Base-by-base conservation (phyloP, 2,113 vertebrate species). In the Melanostigma gelatinosum region DNA sequence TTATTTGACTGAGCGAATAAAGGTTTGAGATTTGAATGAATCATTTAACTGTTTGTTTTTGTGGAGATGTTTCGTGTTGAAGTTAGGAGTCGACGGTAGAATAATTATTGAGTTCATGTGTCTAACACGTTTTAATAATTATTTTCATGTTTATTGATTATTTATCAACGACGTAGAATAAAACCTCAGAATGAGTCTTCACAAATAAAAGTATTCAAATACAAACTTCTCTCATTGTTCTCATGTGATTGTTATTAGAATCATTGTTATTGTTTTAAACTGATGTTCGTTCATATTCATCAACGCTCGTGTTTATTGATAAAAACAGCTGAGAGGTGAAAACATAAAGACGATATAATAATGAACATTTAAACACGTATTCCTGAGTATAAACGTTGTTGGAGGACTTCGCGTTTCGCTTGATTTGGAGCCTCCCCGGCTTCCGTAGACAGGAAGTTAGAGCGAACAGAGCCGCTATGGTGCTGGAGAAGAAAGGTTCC, bases 1-100 rank as follows among this genome's bases (percentile, higher is more conserved):
- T 95, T 94, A 94, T 94, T 94, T 92, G 67, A 86, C 78, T 80
- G 77, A 87, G 64, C 72, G 63, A 79, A 90, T 89, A 89, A 91
- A 93, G 72, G 77, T 87, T 86, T 65, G 68, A 75, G 76, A 79
- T 79, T 89, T 85, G 42, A 83, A 76, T 86, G 82, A 76, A 73
- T 75, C 40, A 65, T 44, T 29, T 48, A 38, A 50, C 55, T 62
- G 0, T 38, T 8, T 38, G 6, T 38, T 38, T 9, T 38, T 38
- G 38, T 38, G 38, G 8, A 9, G 38, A 9, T 38, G 38, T 7
- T 8, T 38, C 1, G 1, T 1, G 8, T 38, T 38, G 38, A 9
- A 38, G 6, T 38, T 38, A 38, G 13, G 42, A 44, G 42, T 44
- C 42, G 16, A 50, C 48, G 6, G 6, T 8, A 38, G 8, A 38